Percentiles rank a stretch among this genome's conserved stretches.
These are phyloP conservation scores for Desmodus rotundus DNA, from an alignment of 2,113 vertebrate genomes.

Conservation along the genomic window DNA sequence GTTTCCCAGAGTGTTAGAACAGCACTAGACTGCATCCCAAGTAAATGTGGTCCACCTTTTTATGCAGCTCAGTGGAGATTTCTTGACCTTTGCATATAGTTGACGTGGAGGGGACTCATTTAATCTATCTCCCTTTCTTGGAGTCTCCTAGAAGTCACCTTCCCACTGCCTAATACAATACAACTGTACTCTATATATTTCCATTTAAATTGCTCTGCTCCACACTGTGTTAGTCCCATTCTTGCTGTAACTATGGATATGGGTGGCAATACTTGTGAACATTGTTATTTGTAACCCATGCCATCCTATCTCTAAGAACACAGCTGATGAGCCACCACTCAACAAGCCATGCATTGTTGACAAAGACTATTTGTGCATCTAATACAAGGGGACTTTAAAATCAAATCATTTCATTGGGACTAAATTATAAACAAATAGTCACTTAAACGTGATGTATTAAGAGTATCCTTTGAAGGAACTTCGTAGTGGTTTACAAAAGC, in stretches of 20 bases:
- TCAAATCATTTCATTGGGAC: constrained; percentile 48
- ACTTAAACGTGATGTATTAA: constrained; percentile 41
- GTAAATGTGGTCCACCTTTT: neutral
- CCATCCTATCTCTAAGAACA: constrained; percentile 53
- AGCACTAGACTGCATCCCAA: neutral
- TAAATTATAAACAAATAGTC: constrained; percentile 68
- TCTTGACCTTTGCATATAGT: neutral
- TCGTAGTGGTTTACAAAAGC: constrained; percentile 40
- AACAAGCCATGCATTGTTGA: constrained; percentile 41
- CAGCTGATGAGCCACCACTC: constrained; percentile 18
- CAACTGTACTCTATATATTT: neutral
- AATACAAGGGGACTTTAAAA: constrained; percentile 56
- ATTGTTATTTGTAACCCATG: constrained; percentile 33
- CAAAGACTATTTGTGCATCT: constrained; percentile 45
- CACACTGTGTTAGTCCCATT: neutral
- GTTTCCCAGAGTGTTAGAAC: neutral
- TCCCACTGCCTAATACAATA: neutral
- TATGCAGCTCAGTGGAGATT: neutral
- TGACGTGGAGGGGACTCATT: neutral
- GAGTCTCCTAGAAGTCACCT: neutral
- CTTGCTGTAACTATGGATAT: neutral
- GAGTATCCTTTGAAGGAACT: constrained; percentile 44
- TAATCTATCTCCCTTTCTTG: neutral
- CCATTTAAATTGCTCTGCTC: constrained; percentile 34
- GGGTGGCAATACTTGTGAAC: neutral